Evolutionary conservation across 2,888 invertebrate genomes (phyloP).

Genomic region (Acanthosepion lycidas): DNA sequence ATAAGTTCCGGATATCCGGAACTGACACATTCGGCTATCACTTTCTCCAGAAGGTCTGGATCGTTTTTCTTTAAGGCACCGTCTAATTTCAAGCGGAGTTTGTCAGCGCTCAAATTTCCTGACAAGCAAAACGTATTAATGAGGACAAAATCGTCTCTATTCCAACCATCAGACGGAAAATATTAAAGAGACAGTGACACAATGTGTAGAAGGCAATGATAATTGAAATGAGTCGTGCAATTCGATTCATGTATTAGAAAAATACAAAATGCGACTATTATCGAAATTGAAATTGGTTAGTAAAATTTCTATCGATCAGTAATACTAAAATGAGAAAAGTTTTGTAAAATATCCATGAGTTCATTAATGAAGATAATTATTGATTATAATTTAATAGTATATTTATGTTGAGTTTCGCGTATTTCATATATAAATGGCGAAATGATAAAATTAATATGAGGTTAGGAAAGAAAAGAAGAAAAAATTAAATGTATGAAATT

Average conservation of each 20-base stretch:
- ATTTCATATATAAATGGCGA: too few species aligned
- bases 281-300: not conserved
- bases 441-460: too few species aligned
- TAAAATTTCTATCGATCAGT: not conserved
- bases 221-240: not conserved
- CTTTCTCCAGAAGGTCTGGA: slow-evolving; percentile 41
- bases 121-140: not conserved
- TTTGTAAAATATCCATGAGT: not conserved
- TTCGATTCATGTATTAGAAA: not conserved
- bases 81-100: not conserved
- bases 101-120: not conserved
- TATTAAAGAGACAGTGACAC: not conserved
- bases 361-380: not conserved
- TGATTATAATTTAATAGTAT: not conserved
- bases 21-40: slow-evolving; percentile 24
- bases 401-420: too few species aligned
- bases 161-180: not conserved
- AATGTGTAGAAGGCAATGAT: not conserved
- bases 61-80: not conserved
- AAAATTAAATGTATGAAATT: too few species aligned
- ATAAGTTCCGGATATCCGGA: slow-evolving; percentile 35
- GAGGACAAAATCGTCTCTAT: not conserved
- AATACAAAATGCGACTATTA: not conserved
- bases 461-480: too few species aligned
- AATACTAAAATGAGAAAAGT: not conserved